Evolutionary conservation across 2,113 vertebrate genomes (phyloP).

Genomic region (Nothobranchius furzeri): DNA sequence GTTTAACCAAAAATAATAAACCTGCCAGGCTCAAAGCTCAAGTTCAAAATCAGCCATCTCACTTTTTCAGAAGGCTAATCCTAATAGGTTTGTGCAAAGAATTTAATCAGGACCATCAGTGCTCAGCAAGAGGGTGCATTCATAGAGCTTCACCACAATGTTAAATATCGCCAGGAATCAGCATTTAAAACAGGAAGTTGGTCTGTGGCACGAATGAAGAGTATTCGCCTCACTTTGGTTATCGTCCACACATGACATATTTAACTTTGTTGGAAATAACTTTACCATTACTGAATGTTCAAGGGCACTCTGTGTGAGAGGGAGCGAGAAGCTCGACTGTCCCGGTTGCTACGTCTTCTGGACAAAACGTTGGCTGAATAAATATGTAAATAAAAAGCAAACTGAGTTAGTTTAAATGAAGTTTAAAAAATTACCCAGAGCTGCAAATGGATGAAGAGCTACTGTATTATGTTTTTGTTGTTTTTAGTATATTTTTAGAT

Average conservation of each 20-base stretch:
- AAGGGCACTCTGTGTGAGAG: conserved; percentile 37
- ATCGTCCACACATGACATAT: conserved; percentile 16
- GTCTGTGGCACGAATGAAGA: conserved; percentile 40
- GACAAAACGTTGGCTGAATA: conserved; percentile 45
- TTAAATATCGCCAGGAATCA: conserved; percentile 55
- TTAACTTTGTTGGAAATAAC: conserved; percentile 13
- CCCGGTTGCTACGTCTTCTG: conserved; percentile 77
- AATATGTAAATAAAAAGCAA: conserved; percentile 35
- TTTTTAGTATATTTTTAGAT: conserved; percentile 17
- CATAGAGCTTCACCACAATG: conserved; percentile 70
- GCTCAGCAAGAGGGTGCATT: conserved; percentile 70
- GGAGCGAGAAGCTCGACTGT: conserved; percentile 32
- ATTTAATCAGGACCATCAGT: conserved; percentile 77
- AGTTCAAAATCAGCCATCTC: conserved; percentile 69
- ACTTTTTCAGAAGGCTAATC: conserved; percentile 68
- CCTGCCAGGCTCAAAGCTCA: conserved; percentile 67
- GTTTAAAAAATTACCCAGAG: conserved; percentile 46
- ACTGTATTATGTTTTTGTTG: conserved; percentile 46
- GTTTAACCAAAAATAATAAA: conserved; percentile 55
- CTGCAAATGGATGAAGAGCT: conserved; percentile 65
- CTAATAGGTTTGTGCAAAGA: conserved; percentile 81
- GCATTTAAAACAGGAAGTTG: conserved; percentile 49
- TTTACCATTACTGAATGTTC: conserved; percentile 28
- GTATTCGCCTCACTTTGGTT: conserved; percentile 35
- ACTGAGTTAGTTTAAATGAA: conserved; percentile 33